Evolutionary conservation across 2,888 invertebrate genomes (phyloP).

Genomic region (Cylindroiulus punctatus): DNA sequence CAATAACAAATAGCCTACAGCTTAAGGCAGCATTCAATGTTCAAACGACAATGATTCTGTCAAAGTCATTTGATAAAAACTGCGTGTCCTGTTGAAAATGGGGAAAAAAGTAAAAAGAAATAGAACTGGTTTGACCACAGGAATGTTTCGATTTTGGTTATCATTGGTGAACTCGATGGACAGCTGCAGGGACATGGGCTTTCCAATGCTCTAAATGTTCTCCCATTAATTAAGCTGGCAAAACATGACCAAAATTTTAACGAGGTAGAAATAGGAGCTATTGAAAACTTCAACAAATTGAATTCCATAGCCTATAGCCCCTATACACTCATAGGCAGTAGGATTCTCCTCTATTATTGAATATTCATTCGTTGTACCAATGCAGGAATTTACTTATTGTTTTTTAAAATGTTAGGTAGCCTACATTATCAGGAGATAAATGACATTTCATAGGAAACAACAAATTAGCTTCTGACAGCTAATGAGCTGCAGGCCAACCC

Average conservation of each 20-base stretch:
- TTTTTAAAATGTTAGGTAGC: too few species aligned
- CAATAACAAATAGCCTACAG: not conserved
- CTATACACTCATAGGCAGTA: too few species aligned
- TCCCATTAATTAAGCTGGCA: not conserved
- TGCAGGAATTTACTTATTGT: too few species aligned
- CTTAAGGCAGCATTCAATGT: not conserved
- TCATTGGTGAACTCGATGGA: not conserved
- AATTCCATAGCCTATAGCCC: too few species aligned
- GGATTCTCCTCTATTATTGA: too few species aligned
- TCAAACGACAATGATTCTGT: not conserved
- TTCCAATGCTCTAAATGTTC: not conserved
- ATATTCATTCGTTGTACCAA: too few species aligned
- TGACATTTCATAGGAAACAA: too few species aligned
- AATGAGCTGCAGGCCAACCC: too few species aligned
- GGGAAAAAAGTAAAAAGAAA: not conserved
- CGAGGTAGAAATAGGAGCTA: not conserved
- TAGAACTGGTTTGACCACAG: not conserved
- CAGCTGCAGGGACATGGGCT: not conserved
- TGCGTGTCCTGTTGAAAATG: slow-evolving; percentile 3
- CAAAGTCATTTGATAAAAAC: not conserved
- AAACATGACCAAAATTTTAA: slow-evolving; percentile 11
- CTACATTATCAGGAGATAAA: too few species aligned
- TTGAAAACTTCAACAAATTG: not conserved
- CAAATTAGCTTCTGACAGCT: too few species aligned
- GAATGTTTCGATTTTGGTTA: not conserved